Conservation (phyloP, 2,113 vertebrate genomes). For the Rhinopomastus cyanomelas region DNA sequence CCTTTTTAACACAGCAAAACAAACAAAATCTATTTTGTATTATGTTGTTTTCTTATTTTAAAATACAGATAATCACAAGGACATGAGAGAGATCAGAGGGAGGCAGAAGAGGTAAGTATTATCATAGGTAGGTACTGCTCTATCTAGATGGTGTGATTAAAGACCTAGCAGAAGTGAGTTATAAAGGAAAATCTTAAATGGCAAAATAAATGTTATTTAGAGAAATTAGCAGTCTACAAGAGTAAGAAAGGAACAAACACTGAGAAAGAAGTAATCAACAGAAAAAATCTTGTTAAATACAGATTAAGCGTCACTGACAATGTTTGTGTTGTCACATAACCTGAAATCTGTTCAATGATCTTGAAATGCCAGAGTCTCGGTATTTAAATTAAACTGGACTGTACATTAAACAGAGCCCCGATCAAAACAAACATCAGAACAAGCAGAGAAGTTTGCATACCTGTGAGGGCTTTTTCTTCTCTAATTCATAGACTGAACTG, state of each 20-base stretch:
- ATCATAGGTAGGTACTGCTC: background rate
- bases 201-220: background rate
- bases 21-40: background rate
- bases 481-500: background rate
- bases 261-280: background rate
- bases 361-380: background rate
- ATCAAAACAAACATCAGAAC: slow-evolving; percentile 5
- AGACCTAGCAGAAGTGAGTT: background rate
- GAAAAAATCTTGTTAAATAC: background rate
- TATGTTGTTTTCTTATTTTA: background rate
- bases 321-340: background rate
- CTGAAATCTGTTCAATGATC: background rate
- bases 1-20: background rate
- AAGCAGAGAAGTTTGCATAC: background rate
- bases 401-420: background rate
- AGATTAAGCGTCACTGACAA: background rate
- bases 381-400: background rate
- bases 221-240: background rate
- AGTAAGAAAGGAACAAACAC: background rate
- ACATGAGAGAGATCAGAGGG: background rate
- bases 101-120: background rate
- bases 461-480: background rate
- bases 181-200: background rate
- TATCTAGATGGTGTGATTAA: background rate
- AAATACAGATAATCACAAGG: background rate